Evolutionary conservation across 2,888 invertebrate genomes (phyloP).

Genomic region (Plusia festucae): DNA sequence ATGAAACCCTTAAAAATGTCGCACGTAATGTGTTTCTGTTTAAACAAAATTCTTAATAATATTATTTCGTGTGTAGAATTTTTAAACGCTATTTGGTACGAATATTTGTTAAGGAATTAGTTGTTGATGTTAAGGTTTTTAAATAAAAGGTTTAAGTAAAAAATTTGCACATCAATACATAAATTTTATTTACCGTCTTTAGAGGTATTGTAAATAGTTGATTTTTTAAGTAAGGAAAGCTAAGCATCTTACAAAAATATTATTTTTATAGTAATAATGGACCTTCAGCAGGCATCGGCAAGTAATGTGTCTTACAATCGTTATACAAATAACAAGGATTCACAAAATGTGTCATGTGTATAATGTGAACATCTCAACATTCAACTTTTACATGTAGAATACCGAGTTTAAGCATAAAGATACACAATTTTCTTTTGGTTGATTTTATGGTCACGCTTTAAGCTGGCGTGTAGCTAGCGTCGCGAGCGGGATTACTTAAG

Average conservation of each 20-base stretch:
- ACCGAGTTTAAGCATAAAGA: conserved; percentile 31
- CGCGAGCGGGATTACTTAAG: not conserved
- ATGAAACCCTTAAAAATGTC: not conserved
- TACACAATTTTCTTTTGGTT: conserved; percentile 27
- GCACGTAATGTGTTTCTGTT: not conserved
- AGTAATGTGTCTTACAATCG: conserved; percentile 68
- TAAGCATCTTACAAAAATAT: conserved; percentile 89
- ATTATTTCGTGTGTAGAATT: not conserved
- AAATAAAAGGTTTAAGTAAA: conserved; percentile 2
- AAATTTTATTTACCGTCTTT: conserved; percentile 85
- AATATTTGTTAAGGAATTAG: not conserved
- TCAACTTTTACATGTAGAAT: conserved; percentile 32
- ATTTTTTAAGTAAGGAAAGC: conserved; percentile 86
- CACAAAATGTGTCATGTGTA: conserved; percentile 50
- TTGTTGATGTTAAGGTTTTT: not conserved
- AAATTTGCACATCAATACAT: conserved; percentile 74
- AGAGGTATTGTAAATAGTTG: conserved; percentile 86
- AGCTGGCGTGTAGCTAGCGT: not conserved
- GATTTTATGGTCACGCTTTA: not conserved
- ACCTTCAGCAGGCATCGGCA: conserved; percentile 78
- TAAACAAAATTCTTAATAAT: not conserved
- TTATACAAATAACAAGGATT: conserved; percentile 60
- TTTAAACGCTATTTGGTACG: not conserved
- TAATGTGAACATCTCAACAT: conserved; percentile 47
- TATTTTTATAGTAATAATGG: conserved; percentile 78